These are phyloP conservation scores for Cherax destructor DNA, from an alignment of 1,140 invertebrate genomes.

Conservation along the genomic window DNA sequence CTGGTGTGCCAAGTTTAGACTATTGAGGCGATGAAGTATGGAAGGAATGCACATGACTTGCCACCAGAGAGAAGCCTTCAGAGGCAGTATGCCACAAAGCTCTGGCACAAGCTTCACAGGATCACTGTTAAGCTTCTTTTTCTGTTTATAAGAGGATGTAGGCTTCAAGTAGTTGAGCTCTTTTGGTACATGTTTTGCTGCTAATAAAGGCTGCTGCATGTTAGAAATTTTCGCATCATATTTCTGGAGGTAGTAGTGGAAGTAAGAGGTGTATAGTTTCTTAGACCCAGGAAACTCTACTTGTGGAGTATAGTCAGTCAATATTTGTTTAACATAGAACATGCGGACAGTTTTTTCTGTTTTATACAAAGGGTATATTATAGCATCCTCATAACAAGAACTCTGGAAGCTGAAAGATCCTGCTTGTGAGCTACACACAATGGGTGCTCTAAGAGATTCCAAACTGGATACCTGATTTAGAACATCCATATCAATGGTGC, in stretches of 20 bases:
- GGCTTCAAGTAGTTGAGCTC: constrained; percentile 60
- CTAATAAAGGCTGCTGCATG: constrained; percentile 49
- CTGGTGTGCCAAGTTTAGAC: constrained; percentile 58
- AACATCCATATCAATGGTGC: not conserved
- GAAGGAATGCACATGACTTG: constrained; percentile 67
- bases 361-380: constrained; percentile 59
- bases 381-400: constrained; percentile 43
- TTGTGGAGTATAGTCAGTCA: constrained; percentile 32
- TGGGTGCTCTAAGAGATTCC: not conserved
- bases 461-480: not conserved
- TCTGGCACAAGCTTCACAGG: constrained; percentile 64
- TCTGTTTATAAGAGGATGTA: not conserved
- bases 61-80: constrained; percentile 64
- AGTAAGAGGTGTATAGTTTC: constrained; percentile 22
- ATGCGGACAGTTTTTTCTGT: not conserved
- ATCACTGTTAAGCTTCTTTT: not conserved
- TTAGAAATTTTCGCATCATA: constrained; percentile 38
- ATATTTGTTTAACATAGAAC: constrained; percentile 49
- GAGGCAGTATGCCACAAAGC: constrained; percentile 60
- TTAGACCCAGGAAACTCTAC: constrained; percentile 17
- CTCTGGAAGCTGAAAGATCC: constrained; percentile 30
- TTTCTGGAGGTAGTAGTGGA: constrained; percentile 29
- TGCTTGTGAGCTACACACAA: not conserved
- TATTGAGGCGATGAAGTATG: constrained; percentile 68
- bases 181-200: constrained; percentile 58